Evolutionary conservation across 2,113 vertebrate genomes (phyloP), one percentile per base, ranked within the genome.

Genomic region (Axis porcinus): DNA sequence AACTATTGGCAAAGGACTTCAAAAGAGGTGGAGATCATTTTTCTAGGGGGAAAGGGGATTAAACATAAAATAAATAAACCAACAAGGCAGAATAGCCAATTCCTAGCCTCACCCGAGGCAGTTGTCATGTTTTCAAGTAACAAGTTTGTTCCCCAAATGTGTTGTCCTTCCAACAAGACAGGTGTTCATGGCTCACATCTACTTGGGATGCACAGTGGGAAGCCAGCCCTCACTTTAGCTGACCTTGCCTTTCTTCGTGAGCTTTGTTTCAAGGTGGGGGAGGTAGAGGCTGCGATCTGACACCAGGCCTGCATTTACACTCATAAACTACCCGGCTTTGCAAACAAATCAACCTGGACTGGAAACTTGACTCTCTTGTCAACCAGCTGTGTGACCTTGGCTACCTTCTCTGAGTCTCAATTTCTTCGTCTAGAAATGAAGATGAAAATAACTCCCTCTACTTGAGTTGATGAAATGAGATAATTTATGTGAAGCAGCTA

Each of bases 1-100:
- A 98, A 98, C 93, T 97, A 96, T 60, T 89, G 96, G 97, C 92
- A 98, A 94, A 86, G 91, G 57, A 89, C 85, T 98, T 97, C 92
- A n/a, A 90, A 98, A 95, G 87, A 97, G 90, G 45, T 88, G 33
- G 86, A 96, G 98, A 89, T 98, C 83, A 82, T 36, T 92, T 98
- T 97, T 89, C 8, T 21, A 97, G 36, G 81, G 86, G 74, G 79
- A 43, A 94, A 19, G 58, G 96, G 91, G 96, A 88, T 98, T 84
- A 95, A 98, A 94, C 74, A 95, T 93, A 98, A 94, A 96, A 97
- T 98, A 98, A 94, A 93, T 85, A 97, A 91, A 70, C 28, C 67
- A 62, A 64, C 85, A 86, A 95, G 50, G 89, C 45, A 78, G 84
- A 92, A 88, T 79, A 89, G 91, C 54, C 60, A 86, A 94, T 62